A percentile compares a stretch with the other conserved stretches of the same genome.
Conservation (phyloP, 2,888 invertebrate species). For the Andrena dorsata region DNA sequence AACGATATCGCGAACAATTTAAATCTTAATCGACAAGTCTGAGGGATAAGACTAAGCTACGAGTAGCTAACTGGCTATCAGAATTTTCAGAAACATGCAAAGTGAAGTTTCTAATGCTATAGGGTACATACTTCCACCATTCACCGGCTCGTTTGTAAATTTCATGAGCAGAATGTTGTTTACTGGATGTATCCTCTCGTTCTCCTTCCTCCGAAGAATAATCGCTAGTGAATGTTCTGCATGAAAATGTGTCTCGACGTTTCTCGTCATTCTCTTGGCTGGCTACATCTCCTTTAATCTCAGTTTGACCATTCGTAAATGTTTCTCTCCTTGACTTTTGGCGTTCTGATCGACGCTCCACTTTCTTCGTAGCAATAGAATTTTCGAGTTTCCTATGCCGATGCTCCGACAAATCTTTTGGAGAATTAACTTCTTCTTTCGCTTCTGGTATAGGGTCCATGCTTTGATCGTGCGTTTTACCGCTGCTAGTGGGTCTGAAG, state of each 20-base stretch:
- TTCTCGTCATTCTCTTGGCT: conserved; percentile 78
- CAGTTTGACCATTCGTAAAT: conserved; percentile 79
- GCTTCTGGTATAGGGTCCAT: conserved; percentile 77
- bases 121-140: conserved; percentile 92
- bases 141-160: conserved; percentile 92
- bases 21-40: background rate
- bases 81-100: background rate
- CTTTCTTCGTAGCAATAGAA: conserved; percentile 69
- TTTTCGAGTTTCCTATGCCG: conserved; percentile 69
- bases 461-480: conserved; percentile 72
- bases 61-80: background rate
- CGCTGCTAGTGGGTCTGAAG: conserved; percentile 71
- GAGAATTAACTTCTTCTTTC: conserved; percentile 68
- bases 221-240: conserved; percentile 85
- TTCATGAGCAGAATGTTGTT: conserved; percentile 89
- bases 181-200: conserved; percentile 84
- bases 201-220: conserved; percentile 88
- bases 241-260: conserved; percentile 83
- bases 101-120: background rate
- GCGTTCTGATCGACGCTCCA: conserved; percentile 80
- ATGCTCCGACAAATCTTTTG: conserved; percentile 52
- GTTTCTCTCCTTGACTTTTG: conserved; percentile 79
- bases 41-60: background rate
- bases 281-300: conserved; percentile 73
- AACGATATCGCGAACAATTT: background rate